phyloP scores from a whole-genome alignment of 1,140 invertebrate species.

The Helicoverpa armigera region DNA sequence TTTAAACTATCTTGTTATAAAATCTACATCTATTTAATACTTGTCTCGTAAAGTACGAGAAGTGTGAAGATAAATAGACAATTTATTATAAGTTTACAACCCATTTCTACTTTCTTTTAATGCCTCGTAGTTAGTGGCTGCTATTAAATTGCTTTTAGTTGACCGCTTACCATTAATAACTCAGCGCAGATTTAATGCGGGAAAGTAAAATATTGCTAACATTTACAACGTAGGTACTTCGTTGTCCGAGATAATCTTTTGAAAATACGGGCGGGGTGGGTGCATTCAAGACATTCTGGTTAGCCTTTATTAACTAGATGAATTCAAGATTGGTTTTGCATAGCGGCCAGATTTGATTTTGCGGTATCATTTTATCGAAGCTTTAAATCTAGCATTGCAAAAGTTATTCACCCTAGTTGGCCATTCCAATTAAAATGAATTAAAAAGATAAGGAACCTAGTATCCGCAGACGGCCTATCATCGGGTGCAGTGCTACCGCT shows the following conservation, averaged over 20 bases:
- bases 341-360: background rate
- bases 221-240: constrained; percentile 25
- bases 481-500: constrained; percentile 37
- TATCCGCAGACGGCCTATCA: background rate
- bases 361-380: background rate
- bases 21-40: background rate
- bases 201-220: constrained; percentile 44
- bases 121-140: constrained; percentile 40
- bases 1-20: background rate
- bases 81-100: constrained; percentile 12
- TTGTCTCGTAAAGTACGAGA: background rate
- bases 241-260: constrained; percentile 7
- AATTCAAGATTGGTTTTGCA: background rate
- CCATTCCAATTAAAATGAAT: too few relatives aligned
- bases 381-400: background rate
- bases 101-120: constrained; percentile 44
- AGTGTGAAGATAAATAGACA: constrained; percentile 16
- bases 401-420: too few relatives aligned
- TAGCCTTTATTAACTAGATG: background rate
- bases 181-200: constrained; percentile 36
- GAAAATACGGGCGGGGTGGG: background rate
- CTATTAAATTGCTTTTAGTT: constrained; percentile 49
- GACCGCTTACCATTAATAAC: constrained; percentile 48
- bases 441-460: background rate
- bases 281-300: background rate